A percentile compares a stretch with the other conserved stretches of the same genome.
phyloP scores from a whole-genome alignment of 2,797 vertebrate genomes.

The Parambassis ranga region DNA sequence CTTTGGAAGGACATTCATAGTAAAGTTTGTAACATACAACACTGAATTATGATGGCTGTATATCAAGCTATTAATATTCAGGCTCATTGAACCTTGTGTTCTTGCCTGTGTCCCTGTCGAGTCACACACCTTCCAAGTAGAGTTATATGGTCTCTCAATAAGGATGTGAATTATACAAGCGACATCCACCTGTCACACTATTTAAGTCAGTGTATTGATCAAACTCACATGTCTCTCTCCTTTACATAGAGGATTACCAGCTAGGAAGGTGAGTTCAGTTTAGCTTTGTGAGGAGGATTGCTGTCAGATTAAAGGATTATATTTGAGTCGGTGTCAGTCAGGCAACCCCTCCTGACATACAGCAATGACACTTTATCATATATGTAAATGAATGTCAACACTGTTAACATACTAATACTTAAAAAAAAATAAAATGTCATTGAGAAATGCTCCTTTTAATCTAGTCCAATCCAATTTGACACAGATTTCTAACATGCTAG shows the following conservation, averaged over 20 bases:
- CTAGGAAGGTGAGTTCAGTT: slow-evolving; percentile 76
- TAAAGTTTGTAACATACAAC: no score
- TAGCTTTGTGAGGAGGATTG: slow-evolving; percentile 71
- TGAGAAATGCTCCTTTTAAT: neutral
- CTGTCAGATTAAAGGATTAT: slow-evolving; percentile 80
- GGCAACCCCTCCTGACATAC: slow-evolving; percentile 27
- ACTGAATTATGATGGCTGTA: neutral
- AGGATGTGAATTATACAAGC: neutral
- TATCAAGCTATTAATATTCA: slow-evolving; percentile 45
- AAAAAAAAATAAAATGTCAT: neutral
- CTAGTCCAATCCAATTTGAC: neutral
- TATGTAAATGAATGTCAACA: neutral
- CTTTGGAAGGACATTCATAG: no score
- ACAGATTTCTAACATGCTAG: no score
- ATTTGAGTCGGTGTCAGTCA: slow-evolving; percentile 47
- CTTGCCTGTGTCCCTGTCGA: slow-evolving; percentile 38
- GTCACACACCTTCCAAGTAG: slow-evolving; percentile 12
- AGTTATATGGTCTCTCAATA: slow-evolving; percentile 38
- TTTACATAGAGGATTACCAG: slow-evolving; percentile 68
- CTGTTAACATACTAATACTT: neutral
- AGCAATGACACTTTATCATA: neutral
- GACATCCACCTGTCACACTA: neutral
- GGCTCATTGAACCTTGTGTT: slow-evolving; percentile 28
- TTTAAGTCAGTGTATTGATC: slow-evolving; percentile 4
- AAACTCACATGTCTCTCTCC: slow-evolving; percentile 43